Base-by-base conservation (phyloP, 2,888 invertebrate genomes). In the Oeneis ivallda region DNA sequence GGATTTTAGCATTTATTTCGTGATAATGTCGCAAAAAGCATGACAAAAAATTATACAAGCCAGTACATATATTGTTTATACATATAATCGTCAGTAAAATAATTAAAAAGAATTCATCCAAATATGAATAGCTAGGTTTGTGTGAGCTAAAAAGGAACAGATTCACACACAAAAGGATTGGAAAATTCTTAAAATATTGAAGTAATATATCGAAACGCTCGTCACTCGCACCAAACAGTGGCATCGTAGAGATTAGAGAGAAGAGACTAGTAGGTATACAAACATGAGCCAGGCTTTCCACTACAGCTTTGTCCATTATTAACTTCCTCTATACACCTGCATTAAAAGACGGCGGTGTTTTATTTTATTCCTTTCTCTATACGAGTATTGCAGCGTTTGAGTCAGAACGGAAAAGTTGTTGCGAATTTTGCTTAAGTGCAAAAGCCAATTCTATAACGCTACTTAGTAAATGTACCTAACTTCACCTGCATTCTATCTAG, bases 271-370 rank as follows among this genome's bases (percentile, higher is more conserved):
- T 68, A 69, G 66, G 81, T 84, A 84, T 76, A 84, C 82, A 81
- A 80, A 83, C 83, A 84, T 81, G 82, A 85, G 83, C 83, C 80
- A 73, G 76, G 81, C 83, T 85, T 82, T 82, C 81, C 79, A 83
- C 84, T 82, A 79, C 81, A 79, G 85, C 85, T 85, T 82, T 86
- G 80, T 84, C 84, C 86, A 87, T 87, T 75, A 74, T 74, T 89
- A 87, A 87, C 86, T 87, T 86, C 81, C 84, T 83, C 83, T 84
- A 84, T 86, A 79, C 83, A 85, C 85, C 82, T 87, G 85, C 84
- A 84, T 84, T 85, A 86, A 84, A 86, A 87, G 84, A 84, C 83
- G 81, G 77, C 61, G 47, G 47, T 77, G 79, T 78, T 73, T 73
- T 73, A 72, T 75, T 75, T 74, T 74, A 69, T 70, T 70, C 61